Percentiles rank a stretch among this genome's conserved stretches.
Conservation (phyloP, 2,888 invertebrate species). For the Luperina testacea region DNA sequence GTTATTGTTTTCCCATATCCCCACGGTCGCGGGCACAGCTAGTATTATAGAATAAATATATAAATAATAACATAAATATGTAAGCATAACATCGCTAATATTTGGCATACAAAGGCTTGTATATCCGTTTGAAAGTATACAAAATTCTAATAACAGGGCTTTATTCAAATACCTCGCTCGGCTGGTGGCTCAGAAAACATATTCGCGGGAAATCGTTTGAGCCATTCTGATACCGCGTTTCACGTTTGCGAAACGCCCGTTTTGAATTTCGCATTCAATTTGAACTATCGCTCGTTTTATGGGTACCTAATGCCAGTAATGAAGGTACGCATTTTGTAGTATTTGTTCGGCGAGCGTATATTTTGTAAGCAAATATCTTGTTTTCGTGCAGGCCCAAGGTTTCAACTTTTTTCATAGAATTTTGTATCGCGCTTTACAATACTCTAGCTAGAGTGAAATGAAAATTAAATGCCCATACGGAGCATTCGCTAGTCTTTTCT, state of each 20-base stretch:
- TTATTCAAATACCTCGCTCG: slow-evolving; percentile 54
- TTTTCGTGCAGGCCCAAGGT: no score
- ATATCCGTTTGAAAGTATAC: slow-evolving; percentile 51
- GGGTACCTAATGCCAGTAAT: slow-evolving; percentile 19
- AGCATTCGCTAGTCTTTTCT: neutral
- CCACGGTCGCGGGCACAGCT: no score
- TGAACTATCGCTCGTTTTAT: slow-evolving; percentile 40
- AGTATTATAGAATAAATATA: neutral
- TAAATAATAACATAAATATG: neutral
- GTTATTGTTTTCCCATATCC: no score
- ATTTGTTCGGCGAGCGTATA: slow-evolving; percentile 1
- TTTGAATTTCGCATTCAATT: slow-evolving; percentile 61
- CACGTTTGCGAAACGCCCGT: slow-evolving; percentile 44
- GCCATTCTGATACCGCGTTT: slow-evolving; percentile 55
- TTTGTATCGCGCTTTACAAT: neutral
- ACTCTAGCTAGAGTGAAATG: neutral
- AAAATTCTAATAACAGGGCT: slow-evolving; percentile 55
- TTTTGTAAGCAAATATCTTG: neutral
- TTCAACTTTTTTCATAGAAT: neutral
- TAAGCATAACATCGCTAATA: slow-evolving; percentile 5
- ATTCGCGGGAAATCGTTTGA: slow-evolving; percentile 59
- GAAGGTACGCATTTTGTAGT: slow-evolving; percentile 22
- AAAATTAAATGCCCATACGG: neutral
- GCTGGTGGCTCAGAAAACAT: slow-evolving; percentile 54
- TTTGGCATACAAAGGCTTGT: slow-evolving; percentile 44